Conservation (phyloP, 2,113 vertebrate genomes). For the Puma concolor region DNA sequence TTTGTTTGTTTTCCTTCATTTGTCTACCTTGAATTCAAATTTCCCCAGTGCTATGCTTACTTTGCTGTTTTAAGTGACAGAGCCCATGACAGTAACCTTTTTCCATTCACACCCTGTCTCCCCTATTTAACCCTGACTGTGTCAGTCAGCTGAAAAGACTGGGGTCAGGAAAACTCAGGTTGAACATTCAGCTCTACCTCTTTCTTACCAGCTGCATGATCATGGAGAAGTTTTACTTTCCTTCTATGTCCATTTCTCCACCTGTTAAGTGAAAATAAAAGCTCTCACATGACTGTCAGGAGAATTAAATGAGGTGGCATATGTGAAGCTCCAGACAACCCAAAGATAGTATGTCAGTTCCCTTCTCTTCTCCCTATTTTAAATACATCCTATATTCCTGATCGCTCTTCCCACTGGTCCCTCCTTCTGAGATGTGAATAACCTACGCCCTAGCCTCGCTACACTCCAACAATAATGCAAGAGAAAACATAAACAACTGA, state of each 20-base stretch:
- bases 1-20: not conserved
- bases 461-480: not conserved
- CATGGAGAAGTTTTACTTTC: not conserved
- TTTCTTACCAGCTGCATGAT: not conserved
- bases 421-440: not conserved
- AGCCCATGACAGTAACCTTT: not conserved
- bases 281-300: not conserved
- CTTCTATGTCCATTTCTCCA: not conserved
- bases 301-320: not conserved
- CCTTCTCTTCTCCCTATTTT: not conserved
- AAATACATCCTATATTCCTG: not conserved
- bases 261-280: not conserved
- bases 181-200: not conserved
- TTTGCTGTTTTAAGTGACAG: not conserved
- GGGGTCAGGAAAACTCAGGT: not conserved
- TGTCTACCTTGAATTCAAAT: not conserved
- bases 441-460: not conserved
- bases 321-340: not conserved
- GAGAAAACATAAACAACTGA: not conserved
- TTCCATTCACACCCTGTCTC: not conserved
- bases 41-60: not conserved
- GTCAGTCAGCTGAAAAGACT: not conserved
- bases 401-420: not conserved
- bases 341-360: not conserved
- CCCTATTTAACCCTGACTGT: not conserved